Conservation (phyloP, 2,888 invertebrate genomes). For the Nasonovia ribisnigri region DNA sequence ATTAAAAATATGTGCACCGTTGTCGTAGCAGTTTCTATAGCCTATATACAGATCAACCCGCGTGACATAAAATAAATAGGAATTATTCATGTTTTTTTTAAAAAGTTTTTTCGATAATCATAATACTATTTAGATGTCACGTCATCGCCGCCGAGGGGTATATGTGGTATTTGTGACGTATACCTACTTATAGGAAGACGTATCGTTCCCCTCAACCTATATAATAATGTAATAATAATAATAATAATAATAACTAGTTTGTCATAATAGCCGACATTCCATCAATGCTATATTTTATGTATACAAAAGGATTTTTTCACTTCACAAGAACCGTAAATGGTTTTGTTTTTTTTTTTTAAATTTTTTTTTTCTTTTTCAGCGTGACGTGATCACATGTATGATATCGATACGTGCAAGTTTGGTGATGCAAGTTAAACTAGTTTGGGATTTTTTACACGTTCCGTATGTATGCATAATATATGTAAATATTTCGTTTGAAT, state of each 20-base stretch:
- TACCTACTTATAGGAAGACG: constrained; percentile 26
- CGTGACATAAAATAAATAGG: no score
- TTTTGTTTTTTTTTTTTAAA: neutral
- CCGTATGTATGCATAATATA: constrained; percentile 20
- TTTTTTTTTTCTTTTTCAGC: neutral
- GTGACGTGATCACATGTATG: constrained; percentile 32
- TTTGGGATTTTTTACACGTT: constrained; percentile 44
- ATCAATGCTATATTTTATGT: neutral
- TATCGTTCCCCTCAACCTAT: constrained; percentile 27
- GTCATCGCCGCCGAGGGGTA: constrained; percentile 20
- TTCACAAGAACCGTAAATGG: constrained; percentile 29
- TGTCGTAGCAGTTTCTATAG: no score
- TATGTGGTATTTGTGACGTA: constrained; percentile 45
- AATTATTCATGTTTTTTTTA: no score
- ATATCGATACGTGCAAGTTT: constrained; percentile 35
- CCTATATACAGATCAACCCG: no score
- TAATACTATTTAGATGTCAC: constrained; percentile 49
- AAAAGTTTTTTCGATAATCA: no score
- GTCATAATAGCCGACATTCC: constrained; percentile 53
- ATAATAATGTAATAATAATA: neutral
- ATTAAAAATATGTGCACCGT: no score
- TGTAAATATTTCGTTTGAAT: constrained; percentile 51
- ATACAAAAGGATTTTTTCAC: constrained; percentile 48
- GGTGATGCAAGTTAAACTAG: constrained; percentile 56
- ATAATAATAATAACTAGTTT: constrained; percentile 42